Evolutionary conservation across 2,888 invertebrate genomes (phyloP).

Genomic region (Ceraclea dissimilis): DNA sequence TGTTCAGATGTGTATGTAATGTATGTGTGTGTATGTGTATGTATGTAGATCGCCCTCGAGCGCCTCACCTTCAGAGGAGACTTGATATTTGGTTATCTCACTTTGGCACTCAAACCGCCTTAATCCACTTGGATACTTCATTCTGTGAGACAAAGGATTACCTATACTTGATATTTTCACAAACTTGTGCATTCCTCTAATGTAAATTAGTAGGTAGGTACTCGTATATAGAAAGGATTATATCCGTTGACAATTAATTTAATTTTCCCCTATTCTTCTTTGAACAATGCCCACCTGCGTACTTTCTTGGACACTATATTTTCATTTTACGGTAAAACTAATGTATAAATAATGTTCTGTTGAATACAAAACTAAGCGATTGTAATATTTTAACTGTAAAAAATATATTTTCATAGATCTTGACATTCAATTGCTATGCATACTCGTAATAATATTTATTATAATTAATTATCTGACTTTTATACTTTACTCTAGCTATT

Average conservation of each 20-base stretch:
- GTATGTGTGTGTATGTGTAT: background rate
- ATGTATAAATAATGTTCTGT: too few species aligned
- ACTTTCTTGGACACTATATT: too few species aligned
- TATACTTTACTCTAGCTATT: too few species aligned
- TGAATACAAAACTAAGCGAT: too few species aligned
- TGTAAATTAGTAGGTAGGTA: background rate
- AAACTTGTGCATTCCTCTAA: background rate
- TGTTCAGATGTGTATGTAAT: background rate
- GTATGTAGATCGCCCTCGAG: background rate
- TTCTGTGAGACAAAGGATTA: background rate
- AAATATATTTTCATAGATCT: too few species aligned
- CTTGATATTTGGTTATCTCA: constrained; percentile 53
- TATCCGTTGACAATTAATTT: background rate
- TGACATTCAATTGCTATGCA: too few species aligned
- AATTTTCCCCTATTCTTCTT: background rate
- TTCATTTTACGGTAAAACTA: too few species aligned
- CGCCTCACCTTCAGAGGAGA: constrained; percentile 23
- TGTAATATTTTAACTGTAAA: too few species aligned
- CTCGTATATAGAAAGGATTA: background rate
- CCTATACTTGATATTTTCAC: background rate
- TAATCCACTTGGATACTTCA: constrained; percentile 17
- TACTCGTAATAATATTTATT: too few species aligned
- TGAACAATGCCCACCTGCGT: too few species aligned
- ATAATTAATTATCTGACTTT: too few species aligned
- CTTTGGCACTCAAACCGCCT: constrained; percentile 32